Evolutionary conservation across 2,888 invertebrate genomes (phyloP).

Genomic region (Sesamia inferens): DNA sequence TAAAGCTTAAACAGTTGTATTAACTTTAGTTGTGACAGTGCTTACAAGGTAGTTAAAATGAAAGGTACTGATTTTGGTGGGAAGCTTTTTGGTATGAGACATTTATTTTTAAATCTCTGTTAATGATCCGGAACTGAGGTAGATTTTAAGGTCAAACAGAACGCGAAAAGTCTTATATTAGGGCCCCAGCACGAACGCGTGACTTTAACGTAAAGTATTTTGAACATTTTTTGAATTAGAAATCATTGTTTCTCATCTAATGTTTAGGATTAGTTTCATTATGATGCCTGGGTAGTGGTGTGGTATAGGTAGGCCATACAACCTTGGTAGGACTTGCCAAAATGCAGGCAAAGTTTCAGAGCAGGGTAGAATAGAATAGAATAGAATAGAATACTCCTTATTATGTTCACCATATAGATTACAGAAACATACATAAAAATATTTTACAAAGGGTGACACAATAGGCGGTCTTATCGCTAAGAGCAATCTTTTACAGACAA

Average conservation of each 20-base stretch:
- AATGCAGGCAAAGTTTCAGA: neutral
- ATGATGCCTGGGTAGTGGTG: neutral
- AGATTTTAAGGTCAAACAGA: neutral
- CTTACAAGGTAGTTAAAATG: constrained; percentile 26
- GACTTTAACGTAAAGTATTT: neutral
- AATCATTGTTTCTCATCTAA: neutral
- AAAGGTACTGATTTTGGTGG: constrained; percentile 17
- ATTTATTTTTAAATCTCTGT: neutral
- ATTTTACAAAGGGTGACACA: too few relatives aligned
- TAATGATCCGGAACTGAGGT: neutral
- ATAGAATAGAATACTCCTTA: too few relatives aligned
- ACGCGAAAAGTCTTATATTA: too few relatives aligned
- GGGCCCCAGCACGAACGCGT: neutral
- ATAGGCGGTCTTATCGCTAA: too few relatives aligned
- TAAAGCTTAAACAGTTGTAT: constrained; percentile 13
- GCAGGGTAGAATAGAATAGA: too few relatives aligned
- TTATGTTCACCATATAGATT: too few relatives aligned
- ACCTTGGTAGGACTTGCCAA: neutral
- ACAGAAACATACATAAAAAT: too few relatives aligned
- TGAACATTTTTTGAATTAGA: neutral
- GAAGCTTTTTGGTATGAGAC: constrained; percentile 26
- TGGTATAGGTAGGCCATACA: too few relatives aligned
- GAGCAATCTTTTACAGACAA: too few relatives aligned
- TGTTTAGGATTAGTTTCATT: neutral
- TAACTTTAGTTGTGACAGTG: constrained; percentile 22